phyloP scores from a whole-genome alignment of 2,113 vertebrate genomes.

The Ciconia stormi region DNA sequence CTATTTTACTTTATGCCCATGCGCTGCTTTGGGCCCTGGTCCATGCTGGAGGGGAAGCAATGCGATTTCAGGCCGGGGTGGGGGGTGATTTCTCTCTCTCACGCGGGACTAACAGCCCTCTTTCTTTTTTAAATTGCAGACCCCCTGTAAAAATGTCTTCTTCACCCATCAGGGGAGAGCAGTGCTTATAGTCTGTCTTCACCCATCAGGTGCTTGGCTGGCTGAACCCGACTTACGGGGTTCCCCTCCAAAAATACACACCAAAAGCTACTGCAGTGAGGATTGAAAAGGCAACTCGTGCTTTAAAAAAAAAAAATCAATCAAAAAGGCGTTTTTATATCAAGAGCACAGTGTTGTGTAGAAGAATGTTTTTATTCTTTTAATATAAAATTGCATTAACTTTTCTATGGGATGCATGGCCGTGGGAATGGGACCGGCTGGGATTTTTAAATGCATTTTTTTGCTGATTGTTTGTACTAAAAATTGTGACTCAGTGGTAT shows the following conservation, averaged over 20 bases:
- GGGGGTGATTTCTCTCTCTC: not conserved
- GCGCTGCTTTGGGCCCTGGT: not conserved
- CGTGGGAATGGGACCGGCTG: not conserved
- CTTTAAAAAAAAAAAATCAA: not conserved
- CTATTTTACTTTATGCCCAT: not conserved
- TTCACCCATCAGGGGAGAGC: conserved; percentile 86
- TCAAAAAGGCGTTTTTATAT: not conserved
- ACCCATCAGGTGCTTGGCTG: conserved; percentile 80
- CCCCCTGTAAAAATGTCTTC: conserved; percentile 87
- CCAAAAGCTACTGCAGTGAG: not conserved
- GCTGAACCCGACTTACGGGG: not conserved
- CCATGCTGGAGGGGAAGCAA: not conserved
- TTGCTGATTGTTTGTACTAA: conserved; percentile 34
- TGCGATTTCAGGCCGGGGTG: fast-evolving
- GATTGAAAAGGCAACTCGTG: not conserved
- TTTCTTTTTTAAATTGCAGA: conserved; percentile 90
- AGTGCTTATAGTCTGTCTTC: conserved; percentile 83
- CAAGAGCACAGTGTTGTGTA: not conserved
- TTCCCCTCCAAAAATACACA: not conserved
- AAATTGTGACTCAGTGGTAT: not conserved
- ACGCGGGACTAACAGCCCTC: conserved; percentile 29
- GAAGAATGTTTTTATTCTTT: not conserved
- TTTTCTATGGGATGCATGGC: not conserved
- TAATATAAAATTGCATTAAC: not conserved
- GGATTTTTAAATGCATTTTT: not conserved